These are phyloP conservation scores for Synanceia verrucosa DNA, from an alignment of 2,797 vertebrate species.

Conservation along the genomic window DNA sequence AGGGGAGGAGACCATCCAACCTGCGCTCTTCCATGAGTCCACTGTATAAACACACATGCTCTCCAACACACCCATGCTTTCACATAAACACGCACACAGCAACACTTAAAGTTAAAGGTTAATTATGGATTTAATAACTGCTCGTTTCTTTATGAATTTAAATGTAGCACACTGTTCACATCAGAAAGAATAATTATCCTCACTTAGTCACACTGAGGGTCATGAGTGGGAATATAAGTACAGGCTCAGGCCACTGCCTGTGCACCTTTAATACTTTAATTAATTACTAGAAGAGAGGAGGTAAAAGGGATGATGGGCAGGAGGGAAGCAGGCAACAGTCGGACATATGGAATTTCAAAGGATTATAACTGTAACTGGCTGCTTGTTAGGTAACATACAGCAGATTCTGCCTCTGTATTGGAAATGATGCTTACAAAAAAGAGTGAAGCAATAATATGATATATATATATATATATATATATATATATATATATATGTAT, in stretches of 20 bases:
- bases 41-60: constrained; percentile 5
- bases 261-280: no score
- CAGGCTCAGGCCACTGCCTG: not conserved
- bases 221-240: constrained; percentile 44
- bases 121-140: constrained; percentile 94
- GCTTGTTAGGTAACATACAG: not conserved
- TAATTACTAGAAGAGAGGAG: constrained; percentile 15
- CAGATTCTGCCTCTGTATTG: not conserved
- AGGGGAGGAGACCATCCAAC: not conserved
- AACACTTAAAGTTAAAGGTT: constrained; percentile 84
- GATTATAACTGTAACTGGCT: not conserved
- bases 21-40: not conserved
- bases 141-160: constrained; percentile 95
- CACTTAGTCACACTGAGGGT: constrained; percentile 90
- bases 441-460: not conserved
- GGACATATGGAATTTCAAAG: not conserved
- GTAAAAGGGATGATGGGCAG: not conserved
- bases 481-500: no score
- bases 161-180: constrained; percentile 88
- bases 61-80: constrained; percentile 9
- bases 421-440: not conserved
- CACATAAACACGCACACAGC: not conserved
- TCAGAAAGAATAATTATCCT: constrained; percentile 92
- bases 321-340: no score
- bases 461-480: not conserved